These are phyloP conservation scores for Acanthurus leucopareius DNA, from an alignment of 2,797 vertebrate species.

Conservation along the genomic window DNA sequence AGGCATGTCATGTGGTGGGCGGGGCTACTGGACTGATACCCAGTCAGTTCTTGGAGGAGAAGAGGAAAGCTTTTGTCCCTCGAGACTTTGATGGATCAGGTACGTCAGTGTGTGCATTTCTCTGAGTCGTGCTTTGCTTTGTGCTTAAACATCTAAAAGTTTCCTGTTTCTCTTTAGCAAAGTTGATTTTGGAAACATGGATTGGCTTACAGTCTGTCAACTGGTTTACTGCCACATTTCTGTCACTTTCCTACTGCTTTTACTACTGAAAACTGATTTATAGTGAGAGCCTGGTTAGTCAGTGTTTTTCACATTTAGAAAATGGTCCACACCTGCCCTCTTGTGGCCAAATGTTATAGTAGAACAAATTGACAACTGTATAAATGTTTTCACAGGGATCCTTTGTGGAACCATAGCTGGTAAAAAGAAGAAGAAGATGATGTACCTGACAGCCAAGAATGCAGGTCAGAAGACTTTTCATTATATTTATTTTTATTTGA, in stretches of 20 bases:
- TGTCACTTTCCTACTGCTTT: constrained; percentile 11
- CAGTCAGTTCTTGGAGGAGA: constrained; percentile 98
- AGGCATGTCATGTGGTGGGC: constrained; percentile 95
- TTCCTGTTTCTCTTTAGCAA: constrained; percentile 6
- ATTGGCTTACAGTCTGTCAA: background rate
- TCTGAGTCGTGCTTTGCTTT: background rate
- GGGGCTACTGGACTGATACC: constrained; percentile 96
- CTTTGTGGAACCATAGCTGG: constrained; percentile 95
- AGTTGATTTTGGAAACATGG: constrained; percentile 17
- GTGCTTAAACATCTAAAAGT: constrained; percentile 1
- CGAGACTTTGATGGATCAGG: constrained; percentile 96
- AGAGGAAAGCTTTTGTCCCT: constrained; percentile 98
- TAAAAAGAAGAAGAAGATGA: constrained; percentile 99
- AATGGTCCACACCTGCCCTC: constrained; percentile 54
- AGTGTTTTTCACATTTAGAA: background rate
- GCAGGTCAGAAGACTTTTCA: constrained; percentile 86
- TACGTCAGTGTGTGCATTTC: constrained; percentile 48
- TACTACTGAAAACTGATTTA: constrained; percentile 30
- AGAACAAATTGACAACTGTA: background rate
- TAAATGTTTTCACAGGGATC: constrained; percentile 84
- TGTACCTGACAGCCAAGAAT: constrained; percentile 98
- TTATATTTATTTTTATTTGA: background rate
- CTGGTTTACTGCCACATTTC: constrained; percentile 11
- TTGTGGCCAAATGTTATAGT: constrained; percentile 57
- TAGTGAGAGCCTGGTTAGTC: background rate